These are phyloP conservation scores for Sus scrofa DNA, from an alignment of 2,113 vertebrate genomes.

Conservation along the genomic window DNA sequence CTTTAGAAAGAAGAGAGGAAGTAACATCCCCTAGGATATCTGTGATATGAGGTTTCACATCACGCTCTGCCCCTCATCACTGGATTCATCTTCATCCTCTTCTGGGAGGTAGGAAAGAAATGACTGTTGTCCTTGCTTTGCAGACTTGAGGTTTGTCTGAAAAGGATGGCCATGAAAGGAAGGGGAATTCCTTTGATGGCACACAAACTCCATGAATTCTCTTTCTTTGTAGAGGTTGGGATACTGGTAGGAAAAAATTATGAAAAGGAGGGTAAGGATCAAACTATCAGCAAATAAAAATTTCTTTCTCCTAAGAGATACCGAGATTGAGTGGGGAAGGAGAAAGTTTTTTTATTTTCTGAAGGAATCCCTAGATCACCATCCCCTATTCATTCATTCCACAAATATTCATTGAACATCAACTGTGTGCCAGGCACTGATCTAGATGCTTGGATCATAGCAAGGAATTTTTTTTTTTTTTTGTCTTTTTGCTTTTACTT, in stretches of 20 bases:
- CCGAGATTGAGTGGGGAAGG: neutral
- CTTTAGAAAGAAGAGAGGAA: constrained; percentile 5
- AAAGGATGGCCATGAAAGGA: neutral
- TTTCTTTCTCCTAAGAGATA: neutral
- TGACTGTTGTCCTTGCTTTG: too few relatives aligned
- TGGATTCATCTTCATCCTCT: neutral
- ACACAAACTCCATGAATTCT: neutral
- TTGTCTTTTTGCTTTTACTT: too few relatives aligned
- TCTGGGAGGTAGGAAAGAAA: neutral
- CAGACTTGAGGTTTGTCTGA: neutral
- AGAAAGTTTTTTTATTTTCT: neutral
- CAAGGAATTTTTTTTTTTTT: too few relatives aligned
- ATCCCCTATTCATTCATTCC: neutral
- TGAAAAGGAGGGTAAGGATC: neutral
- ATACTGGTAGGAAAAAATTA: neutral
- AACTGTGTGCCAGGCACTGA: neutral
- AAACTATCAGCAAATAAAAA: neutral
- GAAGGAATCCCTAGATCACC: neutral
- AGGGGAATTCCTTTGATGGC: neutral
- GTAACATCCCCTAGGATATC: neutral
- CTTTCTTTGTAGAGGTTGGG: neutral
- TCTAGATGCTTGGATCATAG: neutral
- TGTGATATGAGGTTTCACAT: neutral
- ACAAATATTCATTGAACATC: neutral
- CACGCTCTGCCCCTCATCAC: neutral